Evolutionary conservation across 2,797 vertebrate genomes (phyloP).

Genomic region (Oreochromis mossambicus): DNA sequence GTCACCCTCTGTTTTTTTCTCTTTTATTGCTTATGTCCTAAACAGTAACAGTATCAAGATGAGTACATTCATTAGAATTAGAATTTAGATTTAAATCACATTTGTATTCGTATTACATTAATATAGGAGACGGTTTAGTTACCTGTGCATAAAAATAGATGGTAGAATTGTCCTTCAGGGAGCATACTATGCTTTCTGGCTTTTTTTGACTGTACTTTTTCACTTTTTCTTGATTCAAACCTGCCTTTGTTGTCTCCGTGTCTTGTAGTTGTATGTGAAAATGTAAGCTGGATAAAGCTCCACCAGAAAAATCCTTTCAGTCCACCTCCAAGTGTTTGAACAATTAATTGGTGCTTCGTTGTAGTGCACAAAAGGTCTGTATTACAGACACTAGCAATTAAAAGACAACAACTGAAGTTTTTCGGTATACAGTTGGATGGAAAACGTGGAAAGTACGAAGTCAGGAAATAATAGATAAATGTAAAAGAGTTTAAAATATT

Average conservation of each 20-base stretch:
- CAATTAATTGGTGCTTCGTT: background rate
- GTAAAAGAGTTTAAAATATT: background rate
- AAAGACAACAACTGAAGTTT: background rate
- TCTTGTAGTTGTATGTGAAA: background rate
- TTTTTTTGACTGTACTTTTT: background rate
- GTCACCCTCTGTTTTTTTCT: background rate
- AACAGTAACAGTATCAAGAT: background rate
- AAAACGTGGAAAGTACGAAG: background rate
- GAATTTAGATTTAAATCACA: background rate
- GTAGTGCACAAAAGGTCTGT: background rate
- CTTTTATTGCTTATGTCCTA: background rate
- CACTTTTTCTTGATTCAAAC: background rate
- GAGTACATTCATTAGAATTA: background rate
- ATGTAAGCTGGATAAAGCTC: background rate
- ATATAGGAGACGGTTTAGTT: background rate
- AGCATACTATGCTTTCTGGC: background rate
- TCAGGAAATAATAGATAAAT: background rate
- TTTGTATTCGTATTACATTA: background rate
- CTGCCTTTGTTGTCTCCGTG: background rate
- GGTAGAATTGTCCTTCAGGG: background rate
- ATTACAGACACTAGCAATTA: background rate
- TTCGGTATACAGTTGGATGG: background rate
- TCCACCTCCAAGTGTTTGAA: background rate
- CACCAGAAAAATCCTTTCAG: background rate
- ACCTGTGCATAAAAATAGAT: background rate